These are phyloP conservation scores for Eupsittula cactorum DNA, from an alignment of 2,113 vertebrate genomes.

Conservation along the genomic window DNA sequence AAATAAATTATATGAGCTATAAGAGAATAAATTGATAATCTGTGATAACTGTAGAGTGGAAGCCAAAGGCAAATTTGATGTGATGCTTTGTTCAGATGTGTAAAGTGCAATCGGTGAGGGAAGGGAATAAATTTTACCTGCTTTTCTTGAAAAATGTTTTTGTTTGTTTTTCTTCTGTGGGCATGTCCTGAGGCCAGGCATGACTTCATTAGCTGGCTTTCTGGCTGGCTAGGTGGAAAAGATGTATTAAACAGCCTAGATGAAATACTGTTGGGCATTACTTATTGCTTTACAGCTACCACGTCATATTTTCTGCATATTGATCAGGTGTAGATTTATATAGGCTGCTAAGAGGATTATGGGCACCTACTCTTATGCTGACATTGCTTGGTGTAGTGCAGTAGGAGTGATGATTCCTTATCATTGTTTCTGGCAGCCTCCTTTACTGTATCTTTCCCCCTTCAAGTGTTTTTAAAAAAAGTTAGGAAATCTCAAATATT, in stretches of 20 bases:
- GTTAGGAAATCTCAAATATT: background rate
- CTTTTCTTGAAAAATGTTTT: background rate
- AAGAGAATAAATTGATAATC: background rate
- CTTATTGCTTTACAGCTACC: background rate
- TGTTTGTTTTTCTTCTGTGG: background rate
- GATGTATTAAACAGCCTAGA: background rate
- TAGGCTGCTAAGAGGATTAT: background rate
- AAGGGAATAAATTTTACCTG: background rate
- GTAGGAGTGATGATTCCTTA: background rate
- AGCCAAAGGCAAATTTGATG: background rate
- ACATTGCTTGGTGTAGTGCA: background rate
- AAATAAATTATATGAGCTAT: background rate
- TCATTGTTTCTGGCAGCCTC: background rate
- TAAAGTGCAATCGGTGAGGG: background rate
- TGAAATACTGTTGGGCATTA: background rate
- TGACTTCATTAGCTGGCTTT: background rate
- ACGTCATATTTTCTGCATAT: background rate
- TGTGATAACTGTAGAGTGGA: background rate
- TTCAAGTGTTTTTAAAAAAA: background rate
- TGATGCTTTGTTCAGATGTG: background rate
- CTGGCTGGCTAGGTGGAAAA: background rate
- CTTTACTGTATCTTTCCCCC: background rate
- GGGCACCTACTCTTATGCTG: background rate
- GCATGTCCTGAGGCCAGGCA: background rate
- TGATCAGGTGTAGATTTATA: background rate